Conservation (phyloP, 2,888 invertebrate species). For the Hypomecis punctinalis region DNA sequence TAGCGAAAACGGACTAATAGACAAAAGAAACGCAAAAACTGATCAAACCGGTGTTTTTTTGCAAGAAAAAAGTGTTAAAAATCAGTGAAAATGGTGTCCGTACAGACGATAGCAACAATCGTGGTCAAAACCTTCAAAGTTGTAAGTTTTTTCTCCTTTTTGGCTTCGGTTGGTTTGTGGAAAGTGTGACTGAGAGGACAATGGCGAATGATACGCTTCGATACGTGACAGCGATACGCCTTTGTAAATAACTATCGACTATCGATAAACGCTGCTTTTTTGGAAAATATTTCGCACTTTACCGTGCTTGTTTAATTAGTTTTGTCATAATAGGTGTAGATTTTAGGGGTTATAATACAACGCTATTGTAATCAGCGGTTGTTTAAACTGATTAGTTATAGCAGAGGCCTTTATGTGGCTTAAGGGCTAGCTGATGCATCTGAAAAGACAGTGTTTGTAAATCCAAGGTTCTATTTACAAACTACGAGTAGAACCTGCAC, state of each 20-base stretch:
- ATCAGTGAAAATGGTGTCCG: conserved; percentile 89
- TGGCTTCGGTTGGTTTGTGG: conserved; percentile 25
- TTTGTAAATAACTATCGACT: conserved; percentile 33
- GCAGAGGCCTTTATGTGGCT: no score
- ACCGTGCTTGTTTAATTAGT: no score
- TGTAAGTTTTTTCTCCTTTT: conserved; percentile 84
- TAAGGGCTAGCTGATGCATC: no score
- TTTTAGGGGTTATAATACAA: no score
- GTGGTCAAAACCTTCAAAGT: conserved; percentile 93
- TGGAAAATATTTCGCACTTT: no score
- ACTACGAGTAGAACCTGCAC: no score
- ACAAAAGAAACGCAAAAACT: conserved; percentile 54
- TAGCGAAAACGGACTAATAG: conserved; percentile 66
- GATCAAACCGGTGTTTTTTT: conserved; percentile 37
- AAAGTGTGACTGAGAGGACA: conserved; percentile 40
- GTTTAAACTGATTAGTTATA: no score
- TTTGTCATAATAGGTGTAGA: no score
- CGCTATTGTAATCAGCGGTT: no score
- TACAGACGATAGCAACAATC: conserved; percentile 92
- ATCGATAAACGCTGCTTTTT: neutral
- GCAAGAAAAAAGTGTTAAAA: conserved; percentile 43
- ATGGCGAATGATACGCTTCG: conserved; percentile 32
- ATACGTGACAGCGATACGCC: conserved; percentile 37
- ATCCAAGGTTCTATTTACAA: no score
- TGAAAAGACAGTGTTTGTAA: no score